phyloP scores from a whole-genome alignment of 1,140 invertebrate species.

The Alviniconcha marisindica region DNA sequence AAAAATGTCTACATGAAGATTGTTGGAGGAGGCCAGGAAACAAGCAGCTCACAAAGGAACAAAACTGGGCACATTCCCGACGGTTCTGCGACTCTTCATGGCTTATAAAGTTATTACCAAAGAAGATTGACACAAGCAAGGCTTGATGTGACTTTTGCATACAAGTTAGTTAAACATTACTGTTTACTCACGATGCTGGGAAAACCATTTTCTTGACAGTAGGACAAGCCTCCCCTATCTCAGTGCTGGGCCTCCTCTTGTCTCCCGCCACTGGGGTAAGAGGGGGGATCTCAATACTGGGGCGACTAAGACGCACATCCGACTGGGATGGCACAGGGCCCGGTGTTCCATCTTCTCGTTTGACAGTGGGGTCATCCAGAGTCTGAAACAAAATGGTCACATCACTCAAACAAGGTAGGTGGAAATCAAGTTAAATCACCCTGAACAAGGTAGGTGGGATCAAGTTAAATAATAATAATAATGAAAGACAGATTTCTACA shows the following conservation, averaged over 20 bases:
- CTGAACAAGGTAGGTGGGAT: not conserved
- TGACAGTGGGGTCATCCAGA: conserved; percentile 86
- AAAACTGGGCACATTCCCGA: too few species aligned
- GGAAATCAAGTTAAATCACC: too few species aligned
- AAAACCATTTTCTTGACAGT: conserved; percentile 63
- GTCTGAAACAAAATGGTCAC: too few species aligned
- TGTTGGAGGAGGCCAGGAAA: too few species aligned
- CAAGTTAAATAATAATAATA: not conserved
- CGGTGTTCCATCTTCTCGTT: conserved; percentile 77
- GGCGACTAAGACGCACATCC: conserved; percentile 62
- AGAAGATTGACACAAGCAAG: not conserved
- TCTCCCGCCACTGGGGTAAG: conserved; percentile 37
- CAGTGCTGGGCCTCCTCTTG: conserved; percentile 68
- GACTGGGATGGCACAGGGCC: conserved; percentile 35
- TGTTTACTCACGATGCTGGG: conserved; percentile 67
- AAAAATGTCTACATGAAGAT: too few species aligned
- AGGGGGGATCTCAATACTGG: conserved; percentile 65
- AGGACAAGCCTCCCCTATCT: conserved; percentile 58
- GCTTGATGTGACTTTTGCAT: too few species aligned
- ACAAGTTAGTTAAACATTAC: too few species aligned
- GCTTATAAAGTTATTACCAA: not conserved
- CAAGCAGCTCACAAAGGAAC: too few species aligned
- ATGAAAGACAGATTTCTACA: not conserved
- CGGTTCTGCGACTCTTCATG: not conserved
- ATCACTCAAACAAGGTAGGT: too few species aligned